phyloP scores from a whole-genome alignment of 1,140 invertebrate genomes.

The Papilio xuthus region DNA sequence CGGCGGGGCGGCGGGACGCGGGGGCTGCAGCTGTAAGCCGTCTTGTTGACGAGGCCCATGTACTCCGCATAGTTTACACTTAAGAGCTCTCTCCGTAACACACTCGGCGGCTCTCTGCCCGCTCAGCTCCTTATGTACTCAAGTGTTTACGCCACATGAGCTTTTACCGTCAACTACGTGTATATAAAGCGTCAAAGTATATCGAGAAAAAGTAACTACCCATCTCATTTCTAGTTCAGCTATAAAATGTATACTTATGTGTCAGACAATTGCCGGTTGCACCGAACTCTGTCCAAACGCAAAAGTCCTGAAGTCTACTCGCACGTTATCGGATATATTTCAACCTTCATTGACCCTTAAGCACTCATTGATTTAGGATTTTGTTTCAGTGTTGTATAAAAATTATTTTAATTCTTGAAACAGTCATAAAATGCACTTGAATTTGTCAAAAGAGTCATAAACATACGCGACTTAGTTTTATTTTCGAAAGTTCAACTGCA shows the following conservation, averaged over 20 bases:
- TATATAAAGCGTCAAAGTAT: not conserved
- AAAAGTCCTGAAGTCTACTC: no score
- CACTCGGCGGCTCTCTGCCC: not conserved
- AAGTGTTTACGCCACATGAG: not conserved
- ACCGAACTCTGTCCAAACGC: no score
- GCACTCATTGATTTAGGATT: no score
- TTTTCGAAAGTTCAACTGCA: not conserved
- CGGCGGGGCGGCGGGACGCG: not conserved
- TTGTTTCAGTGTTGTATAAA: no score
- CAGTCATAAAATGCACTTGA: not conserved
- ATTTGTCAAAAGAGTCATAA: not conserved
- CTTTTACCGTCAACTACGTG: not conserved
- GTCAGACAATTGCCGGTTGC: no score
- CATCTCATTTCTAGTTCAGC: no score
- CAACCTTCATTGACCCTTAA: no score
- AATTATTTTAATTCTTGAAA: no score
- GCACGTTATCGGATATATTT: no score
- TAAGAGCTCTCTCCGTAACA: slow-evolving; percentile 23
- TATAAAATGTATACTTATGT: no score
- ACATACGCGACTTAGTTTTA: not conserved
- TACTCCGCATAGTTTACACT: slow-evolving; percentile 34
- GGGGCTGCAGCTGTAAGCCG: not conserved
- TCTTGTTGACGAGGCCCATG: slow-evolving; percentile 29
- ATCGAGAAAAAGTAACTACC: not conserved
- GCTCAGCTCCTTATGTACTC: slow-evolving; percentile 13